A percentile compares a stretch with the other conserved stretches of the same genome.
phyloP scores from a whole-genome alignment of 2,888 invertebrate species.

The Penaeus monodon region DNA sequence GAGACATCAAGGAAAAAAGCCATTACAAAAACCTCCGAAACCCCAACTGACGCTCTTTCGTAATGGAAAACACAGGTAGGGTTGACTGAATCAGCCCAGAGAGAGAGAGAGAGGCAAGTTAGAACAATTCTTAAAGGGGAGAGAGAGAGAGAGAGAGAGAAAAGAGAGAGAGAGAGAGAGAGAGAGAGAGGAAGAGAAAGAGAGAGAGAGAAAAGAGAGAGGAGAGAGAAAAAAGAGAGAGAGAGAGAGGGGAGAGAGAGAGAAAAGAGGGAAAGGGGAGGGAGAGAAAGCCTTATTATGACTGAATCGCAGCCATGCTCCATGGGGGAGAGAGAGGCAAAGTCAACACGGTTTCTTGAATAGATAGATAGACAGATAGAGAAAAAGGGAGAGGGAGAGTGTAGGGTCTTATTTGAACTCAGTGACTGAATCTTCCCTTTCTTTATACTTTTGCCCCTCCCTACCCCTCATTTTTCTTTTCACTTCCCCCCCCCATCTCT shows the following conservation, averaged over 20 bases:
- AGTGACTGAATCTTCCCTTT: neutral
- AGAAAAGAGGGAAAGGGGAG: no score
- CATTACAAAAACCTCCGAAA: neutral
- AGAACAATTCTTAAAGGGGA: neutral
- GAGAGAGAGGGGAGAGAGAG: no score
- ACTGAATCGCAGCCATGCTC: no score
- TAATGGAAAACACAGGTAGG: conserved; percentile 4
- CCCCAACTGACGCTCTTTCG: conserved; percentile 4
- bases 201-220: no score
- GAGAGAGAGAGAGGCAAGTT: neutral
- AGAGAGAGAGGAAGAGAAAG: no score
- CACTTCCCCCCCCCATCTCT: no score
- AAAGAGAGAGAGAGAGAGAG: neutral
- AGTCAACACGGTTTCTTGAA: no score
- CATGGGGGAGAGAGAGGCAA: no score
- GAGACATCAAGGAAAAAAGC: neutral
- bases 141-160: conserved; percentile 26
- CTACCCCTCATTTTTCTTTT: neutral
- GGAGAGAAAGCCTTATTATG: no score
- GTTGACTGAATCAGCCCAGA: neutral
- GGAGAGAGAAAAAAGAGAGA: no score
- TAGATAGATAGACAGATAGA: no score
- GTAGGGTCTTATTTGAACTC: neutral
- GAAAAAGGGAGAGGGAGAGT: neutral
- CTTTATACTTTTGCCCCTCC: no score